Conservation (phyloP, 2,888 invertebrate species). For the Willowsia nigromaculata region DNA sequence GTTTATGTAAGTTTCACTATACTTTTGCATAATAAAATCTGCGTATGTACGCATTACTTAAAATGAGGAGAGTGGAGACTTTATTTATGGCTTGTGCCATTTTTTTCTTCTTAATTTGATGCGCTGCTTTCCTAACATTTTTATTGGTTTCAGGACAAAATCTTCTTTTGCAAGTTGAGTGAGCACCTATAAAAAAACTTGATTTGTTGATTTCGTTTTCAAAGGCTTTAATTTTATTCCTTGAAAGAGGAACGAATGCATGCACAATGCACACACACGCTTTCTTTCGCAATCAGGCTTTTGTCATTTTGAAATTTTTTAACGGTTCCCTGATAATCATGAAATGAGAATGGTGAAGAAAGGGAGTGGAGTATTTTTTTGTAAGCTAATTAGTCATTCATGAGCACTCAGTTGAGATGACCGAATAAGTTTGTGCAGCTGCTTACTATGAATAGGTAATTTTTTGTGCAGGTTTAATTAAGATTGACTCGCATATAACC, state of each 20-base stretch:
- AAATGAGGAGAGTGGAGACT: too few relatives aligned
- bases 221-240: background rate
- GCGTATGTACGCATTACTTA: too few relatives aligned
- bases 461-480: background rate
- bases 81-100: too few relatives aligned
- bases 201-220: too few relatives aligned
- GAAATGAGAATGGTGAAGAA: background rate
- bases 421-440: background rate
- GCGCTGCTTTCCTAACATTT: too few relatives aligned
- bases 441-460: background rate
- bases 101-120: too few relatives aligned
- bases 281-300: constrained; percentile 38
- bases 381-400: constrained; percentile 61
- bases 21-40: too few relatives aligned
- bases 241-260: background rate
- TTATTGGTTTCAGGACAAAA: too few relatives aligned
- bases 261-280: background rate
- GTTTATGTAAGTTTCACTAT: too few relatives aligned
- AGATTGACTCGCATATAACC: background rate
- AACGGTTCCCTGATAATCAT: constrained; percentile 30
- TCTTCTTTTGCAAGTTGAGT: too few relatives aligned
- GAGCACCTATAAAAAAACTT: too few relatives aligned
- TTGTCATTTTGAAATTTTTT: constrained; percentile 41
- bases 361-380: too few relatives aligned
- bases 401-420: constrained; percentile 43